Conservation (phyloP, 2,888 invertebrate species). For the Archaeoteleia sp. region DNA sequence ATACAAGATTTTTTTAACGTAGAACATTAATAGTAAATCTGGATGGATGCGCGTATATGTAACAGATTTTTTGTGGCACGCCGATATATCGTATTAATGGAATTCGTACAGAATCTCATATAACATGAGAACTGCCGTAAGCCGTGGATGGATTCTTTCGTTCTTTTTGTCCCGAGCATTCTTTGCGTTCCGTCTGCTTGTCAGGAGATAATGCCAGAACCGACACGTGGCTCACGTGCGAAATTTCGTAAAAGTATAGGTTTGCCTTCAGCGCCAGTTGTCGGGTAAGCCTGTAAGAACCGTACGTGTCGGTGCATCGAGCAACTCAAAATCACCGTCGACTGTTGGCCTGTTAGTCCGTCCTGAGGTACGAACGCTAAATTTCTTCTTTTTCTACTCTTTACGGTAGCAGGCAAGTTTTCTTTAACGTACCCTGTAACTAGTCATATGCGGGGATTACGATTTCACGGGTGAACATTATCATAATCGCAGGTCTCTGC, state of each 20-base stretch:
- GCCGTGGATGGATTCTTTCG: constrained; percentile 37
- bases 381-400: constrained; percentile 31
- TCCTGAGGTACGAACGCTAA: constrained; percentile 18
- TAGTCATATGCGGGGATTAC: constrained; percentile 40
- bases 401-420: constrained; percentile 32
- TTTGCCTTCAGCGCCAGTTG: constrained; percentile 51
- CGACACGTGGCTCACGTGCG: constrained; percentile 64
- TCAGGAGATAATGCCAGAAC: constrained; percentile 56
- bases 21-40: no score
- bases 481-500: constrained; percentile 45
- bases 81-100: constrained; percentile 29
- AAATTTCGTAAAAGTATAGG: constrained; percentile 61
- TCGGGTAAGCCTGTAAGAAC: constrained; percentile 52
- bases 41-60: no score
- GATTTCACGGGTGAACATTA: constrained; percentile 49
- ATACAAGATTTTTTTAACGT: no score
- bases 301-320: constrained; percentile 65
- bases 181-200: constrained; percentile 50
- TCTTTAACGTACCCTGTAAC: constrained; percentile 24
- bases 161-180: constrained; percentile 48
- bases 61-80: no score
- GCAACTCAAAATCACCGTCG: constrained; percentile 51
- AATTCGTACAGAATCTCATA: constrained; percentile 27
- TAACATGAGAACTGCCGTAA: not conserved
- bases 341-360: constrained; percentile 27